A percentile compares a stretch with the other conserved stretches of the same genome.
phyloP scores from a whole-genome alignment of 2,888 invertebrate species.

The Luffia ferchaultella region DNA sequence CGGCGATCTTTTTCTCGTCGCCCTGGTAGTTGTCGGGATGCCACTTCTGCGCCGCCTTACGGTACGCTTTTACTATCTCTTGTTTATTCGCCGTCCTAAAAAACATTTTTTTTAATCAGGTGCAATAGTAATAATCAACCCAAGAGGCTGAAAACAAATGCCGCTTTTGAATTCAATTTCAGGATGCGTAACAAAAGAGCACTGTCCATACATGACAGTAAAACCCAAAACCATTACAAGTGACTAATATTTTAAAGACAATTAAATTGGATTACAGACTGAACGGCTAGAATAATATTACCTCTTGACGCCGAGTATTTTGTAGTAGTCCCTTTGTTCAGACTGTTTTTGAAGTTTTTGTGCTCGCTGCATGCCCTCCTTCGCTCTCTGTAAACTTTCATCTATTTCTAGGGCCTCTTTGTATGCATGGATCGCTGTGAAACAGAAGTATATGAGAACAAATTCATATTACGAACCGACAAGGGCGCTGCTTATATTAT shows the following conservation, averaged over 20 bases:
- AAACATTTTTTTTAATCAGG: background rate
- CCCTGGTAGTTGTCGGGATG: slow-evolving; percentile 95
- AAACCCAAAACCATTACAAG: too few relatives aligned
- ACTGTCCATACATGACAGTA: too few relatives aligned
- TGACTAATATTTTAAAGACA: too few relatives aligned
- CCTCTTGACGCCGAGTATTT: slow-evolving; percentile 92
- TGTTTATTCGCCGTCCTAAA: slow-evolving; percentile 84
- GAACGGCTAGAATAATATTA: too few relatives aligned
- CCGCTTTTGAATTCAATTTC: too few relatives aligned
- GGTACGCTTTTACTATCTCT: slow-evolving; percentile 95
- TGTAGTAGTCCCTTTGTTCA: slow-evolving; percentile 95
- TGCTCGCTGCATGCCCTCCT: slow-evolving; percentile 87
- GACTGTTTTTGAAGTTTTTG: slow-evolving; percentile 93
- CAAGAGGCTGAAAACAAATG: too few relatives aligned
- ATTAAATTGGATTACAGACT: too few relatives aligned
- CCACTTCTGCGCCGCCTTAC: slow-evolving; percentile 97
- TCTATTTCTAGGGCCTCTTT: slow-evolving; percentile 87
- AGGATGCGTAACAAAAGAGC: too few relatives aligned
- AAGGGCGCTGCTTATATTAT: too few relatives aligned
- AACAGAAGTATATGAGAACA: slow-evolving; percentile 8
- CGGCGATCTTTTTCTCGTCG: slow-evolving; percentile 92
- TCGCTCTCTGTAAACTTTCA: slow-evolving; percentile 79
- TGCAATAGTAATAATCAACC: background rate
- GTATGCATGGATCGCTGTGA: slow-evolving; percentile 83
- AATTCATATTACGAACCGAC: too few relatives aligned